phyloP scores from a whole-genome alignment of 2,888 invertebrate species.

The Bombylius discolor region DNA sequence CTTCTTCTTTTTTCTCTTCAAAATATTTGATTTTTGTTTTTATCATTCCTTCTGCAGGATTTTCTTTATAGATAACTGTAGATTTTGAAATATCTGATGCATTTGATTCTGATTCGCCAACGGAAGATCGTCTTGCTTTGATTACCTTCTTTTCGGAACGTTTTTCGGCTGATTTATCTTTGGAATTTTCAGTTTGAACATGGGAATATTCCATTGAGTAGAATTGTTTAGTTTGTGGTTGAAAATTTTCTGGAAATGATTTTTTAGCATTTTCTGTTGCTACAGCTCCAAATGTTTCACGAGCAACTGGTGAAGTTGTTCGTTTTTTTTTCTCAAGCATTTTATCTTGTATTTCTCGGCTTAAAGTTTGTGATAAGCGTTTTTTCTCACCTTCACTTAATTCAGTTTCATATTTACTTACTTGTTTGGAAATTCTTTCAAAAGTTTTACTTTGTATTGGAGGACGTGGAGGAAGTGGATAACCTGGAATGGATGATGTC shows the following conservation, averaged over 20 bases:
- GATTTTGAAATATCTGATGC: slow-evolving; percentile 59
- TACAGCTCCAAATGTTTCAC: slow-evolving; percentile 49
- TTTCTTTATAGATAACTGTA: slow-evolving; percentile 49
- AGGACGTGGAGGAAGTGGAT: slow-evolving; percentile 5
- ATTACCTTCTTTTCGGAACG: background rate
- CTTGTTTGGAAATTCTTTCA: slow-evolving; percentile 13
- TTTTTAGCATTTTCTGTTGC: slow-evolving; percentile 42
- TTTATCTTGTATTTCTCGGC: slow-evolving; percentile 58
- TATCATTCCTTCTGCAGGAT: slow-evolving; percentile 45
- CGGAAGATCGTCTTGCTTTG: slow-evolving; percentile 34
- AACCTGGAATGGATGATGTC: background rate
- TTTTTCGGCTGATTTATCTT: slow-evolving; percentile 2
- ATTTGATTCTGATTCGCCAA: slow-evolving; percentile 56
- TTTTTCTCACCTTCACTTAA: slow-evolving; percentile 55
- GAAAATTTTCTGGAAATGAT: slow-evolving; percentile 25
- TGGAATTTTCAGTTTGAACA: slow-evolving; percentile 10
- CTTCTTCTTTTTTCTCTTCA: slow-evolving; percentile 49
- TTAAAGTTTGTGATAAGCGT: slow-evolving; percentile 55
- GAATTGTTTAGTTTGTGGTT: slow-evolving; percentile 19
- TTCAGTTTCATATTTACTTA: slow-evolving; percentile 18
- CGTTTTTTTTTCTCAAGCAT: slow-evolving; percentile 27
- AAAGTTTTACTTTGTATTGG: slow-evolving; percentile 11
- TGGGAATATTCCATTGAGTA: slow-evolving; percentile 12
- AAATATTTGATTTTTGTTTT: slow-evolving; percentile 68
- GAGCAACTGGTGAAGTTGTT: slow-evolving; percentile 33